phyloP scores from a whole-genome alignment of 2,113 vertebrate genomes.

The Scophthalmus maximus region DNA sequence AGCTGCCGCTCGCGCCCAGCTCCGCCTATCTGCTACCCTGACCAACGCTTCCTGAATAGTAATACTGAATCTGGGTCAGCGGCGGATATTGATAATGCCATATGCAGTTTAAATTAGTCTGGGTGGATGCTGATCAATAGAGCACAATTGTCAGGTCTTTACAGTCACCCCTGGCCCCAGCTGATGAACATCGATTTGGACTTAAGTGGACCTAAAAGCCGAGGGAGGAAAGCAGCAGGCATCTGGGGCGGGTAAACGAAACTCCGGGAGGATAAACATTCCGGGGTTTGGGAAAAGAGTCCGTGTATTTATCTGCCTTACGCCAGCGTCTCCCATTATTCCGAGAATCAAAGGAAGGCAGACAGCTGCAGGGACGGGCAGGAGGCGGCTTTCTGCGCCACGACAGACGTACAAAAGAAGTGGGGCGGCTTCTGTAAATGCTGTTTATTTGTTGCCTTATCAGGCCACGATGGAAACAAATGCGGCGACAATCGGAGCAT shows the following conservation, averaged over 20 bases:
- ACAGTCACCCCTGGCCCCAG: constrained; percentile 65
- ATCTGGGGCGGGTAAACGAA: constrained; percentile 46
- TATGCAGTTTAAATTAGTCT: constrained; percentile 72
- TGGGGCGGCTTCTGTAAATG: constrained; percentile 22
- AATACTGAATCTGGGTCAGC: constrained; percentile 47
- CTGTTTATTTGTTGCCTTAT: constrained; percentile 38
- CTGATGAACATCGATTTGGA: constrained; percentile 75
- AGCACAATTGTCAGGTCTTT: constrained; percentile 63
- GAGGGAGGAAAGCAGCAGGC: constrained; percentile 28
- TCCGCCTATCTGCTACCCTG: constrained; percentile 32
- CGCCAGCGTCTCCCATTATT: constrained; percentile 44
- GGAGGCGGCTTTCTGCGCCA: constrained; percentile 19
- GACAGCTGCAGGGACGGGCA: constrained; percentile 23
- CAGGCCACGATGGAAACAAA: constrained; percentile 25
- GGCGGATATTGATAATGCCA: constrained; percentile 70
- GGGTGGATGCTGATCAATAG: constrained; percentile 69
- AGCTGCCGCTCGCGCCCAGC: constrained; percentile 42
- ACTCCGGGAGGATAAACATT: constrained; percentile 49
- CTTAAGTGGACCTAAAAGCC: constrained; percentile 59
- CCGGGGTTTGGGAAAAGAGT: constrained; percentile 16
- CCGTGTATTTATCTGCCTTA: constrained; percentile 45
- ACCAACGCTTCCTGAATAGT: constrained; percentile 45
- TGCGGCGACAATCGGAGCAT: constrained; percentile 4
- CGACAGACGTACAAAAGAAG: constrained; percentile 38
- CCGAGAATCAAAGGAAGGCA: constrained; percentile 33